A percentile compares a stretch with the other conserved stretches of the same genome.
Evolutionary conservation across 2,888 invertebrate genomes (phyloP).

Genomic region (Ptilodon capucinus): DNA sequence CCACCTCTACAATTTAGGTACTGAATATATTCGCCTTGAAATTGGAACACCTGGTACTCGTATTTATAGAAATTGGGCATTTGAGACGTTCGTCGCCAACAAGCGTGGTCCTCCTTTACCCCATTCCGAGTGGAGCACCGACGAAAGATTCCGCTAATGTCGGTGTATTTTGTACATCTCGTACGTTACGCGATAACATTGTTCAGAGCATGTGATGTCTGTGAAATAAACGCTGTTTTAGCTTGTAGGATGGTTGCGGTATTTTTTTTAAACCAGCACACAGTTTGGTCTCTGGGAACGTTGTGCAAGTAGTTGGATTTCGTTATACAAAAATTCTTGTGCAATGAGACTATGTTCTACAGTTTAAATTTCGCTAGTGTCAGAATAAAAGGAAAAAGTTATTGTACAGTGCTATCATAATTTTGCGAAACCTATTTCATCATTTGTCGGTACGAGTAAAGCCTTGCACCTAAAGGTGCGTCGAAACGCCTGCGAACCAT

Average conservation of each 20-base stretch:
- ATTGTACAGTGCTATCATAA: no score
- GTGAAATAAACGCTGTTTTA: background rate
- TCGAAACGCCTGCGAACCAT: no score
- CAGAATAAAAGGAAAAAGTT: no score
- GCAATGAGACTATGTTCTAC: no score
- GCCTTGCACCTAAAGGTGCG: no score
- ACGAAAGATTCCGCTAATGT: slow-evolving; percentile 34
- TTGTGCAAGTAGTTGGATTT: no score
- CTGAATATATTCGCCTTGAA: background rate
- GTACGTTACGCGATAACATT: slow-evolving; percentile 23
- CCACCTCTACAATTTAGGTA: background rate
- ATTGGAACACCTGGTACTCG: background rate
- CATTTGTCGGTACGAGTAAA: no score
- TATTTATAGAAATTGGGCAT: background rate
- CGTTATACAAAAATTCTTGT: no score
- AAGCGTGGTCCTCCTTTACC: slow-evolving; percentile 15
- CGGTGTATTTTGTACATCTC: slow-evolving; percentile 27
- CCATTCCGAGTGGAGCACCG: slow-evolving; percentile 22
- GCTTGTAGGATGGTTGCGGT: background rate
- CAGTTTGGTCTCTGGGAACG: no score
- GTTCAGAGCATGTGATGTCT: slow-evolving; percentile 11
- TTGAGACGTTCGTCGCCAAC: slow-evolving; percentile 6
- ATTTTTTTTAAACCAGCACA: no score
- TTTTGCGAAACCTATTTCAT: no score
- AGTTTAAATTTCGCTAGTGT: no score